Percentiles rank a stretch among this genome's conserved stretches.
Evolutionary conservation across 2,888 invertebrate genomes (phyloP).

Genomic region (Agelastica alni): DNA sequence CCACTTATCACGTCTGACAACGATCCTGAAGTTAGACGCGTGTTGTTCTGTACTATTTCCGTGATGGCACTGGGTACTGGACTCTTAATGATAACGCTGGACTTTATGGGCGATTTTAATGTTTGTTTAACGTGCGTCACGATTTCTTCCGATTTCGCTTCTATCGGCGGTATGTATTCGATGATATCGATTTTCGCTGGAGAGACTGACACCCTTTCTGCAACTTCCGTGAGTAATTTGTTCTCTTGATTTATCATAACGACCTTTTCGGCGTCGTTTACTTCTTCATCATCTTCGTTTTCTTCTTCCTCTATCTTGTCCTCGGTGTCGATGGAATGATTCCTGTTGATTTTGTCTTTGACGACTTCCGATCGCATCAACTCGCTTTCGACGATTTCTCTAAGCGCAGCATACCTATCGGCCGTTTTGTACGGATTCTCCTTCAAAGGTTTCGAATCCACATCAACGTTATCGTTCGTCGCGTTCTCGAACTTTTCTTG

Average conservation of each 20-base stretch:
- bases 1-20: constrained; percentile 67
- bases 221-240: constrained; percentile 22
- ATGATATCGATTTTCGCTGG: constrained; percentile 32
- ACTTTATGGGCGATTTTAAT: constrained; percentile 40
- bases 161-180: constrained; percentile 30
- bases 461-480: constrained; percentile 33
- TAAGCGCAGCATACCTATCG: constrained; percentile 74
- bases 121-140: constrained; percentile 27
- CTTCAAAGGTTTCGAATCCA: constrained; percentile 34
- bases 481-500: constrained; percentile 34
- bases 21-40: constrained; percentile 63
- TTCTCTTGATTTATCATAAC: constrained; percentile 34
- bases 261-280: constrained; percentile 35
- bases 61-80: constrained; percentile 56
- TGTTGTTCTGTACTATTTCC: constrained; percentile 51
- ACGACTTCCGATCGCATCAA: constrained; percentile 53
- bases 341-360: constrained; percentile 56
- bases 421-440: constrained; percentile 40
- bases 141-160: constrained; percentile 20
- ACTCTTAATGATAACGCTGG: constrained; percentile 47
- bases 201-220: constrained; percentile 35
- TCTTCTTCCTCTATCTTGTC: constrained; percentile 55
- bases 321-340: constrained; percentile 61
- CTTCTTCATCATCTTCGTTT: constrained; percentile 37
- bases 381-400: constrained; percentile 72